These are phyloP conservation scores for Netelia melanura DNA, from an alignment of 2,888 invertebrate species.

Conservation along the genomic window DNA sequence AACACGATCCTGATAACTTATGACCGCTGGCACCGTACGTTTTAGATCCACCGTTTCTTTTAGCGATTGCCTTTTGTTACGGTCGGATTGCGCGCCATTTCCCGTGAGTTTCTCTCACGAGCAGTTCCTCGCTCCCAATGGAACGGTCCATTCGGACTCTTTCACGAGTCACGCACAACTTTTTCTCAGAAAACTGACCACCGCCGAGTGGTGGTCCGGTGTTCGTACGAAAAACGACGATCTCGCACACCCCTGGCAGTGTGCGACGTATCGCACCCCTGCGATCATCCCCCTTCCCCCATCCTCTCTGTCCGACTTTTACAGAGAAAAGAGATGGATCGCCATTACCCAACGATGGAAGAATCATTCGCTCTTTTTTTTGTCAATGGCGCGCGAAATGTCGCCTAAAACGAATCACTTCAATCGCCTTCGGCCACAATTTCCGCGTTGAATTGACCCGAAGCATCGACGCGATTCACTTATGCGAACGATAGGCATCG, in stretches of 20 bases:
- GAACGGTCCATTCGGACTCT: constrained; percentile 64
- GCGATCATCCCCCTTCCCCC: no score
- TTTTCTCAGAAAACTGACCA: constrained; percentile 75
- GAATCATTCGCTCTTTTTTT: constrained; percentile 11
- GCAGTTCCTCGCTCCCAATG: constrained; percentile 50
- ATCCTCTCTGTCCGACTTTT: neutral
- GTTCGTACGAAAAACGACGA: constrained; percentile 42
- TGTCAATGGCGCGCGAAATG: constrained; percentile 29
- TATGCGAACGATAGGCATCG: no score
- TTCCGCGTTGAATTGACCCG: constrained; percentile 8
- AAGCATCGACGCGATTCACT: neutral
- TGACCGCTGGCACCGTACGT: constrained; percentile 73
- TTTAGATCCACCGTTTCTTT: constrained; percentile 76
- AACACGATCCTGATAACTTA: constrained; percentile 79
- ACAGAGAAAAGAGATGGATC: constrained; percentile 2
- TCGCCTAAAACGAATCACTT: constrained; percentile 69
- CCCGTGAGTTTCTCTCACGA: constrained; percentile 28
- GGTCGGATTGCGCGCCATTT: constrained; percentile 76
- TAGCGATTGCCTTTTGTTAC: constrained; percentile 82
- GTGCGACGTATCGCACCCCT: neutral
- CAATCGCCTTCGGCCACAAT: neutral
- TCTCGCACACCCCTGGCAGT: neutral
- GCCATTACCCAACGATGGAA: constrained; percentile 3
- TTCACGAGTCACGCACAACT: constrained; percentile 70
- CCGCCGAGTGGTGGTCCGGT: constrained; percentile 72